phyloP scores from a whole-genome alignment of 2,113 vertebrate species.

The Opisthocomus hoazin region DNA sequence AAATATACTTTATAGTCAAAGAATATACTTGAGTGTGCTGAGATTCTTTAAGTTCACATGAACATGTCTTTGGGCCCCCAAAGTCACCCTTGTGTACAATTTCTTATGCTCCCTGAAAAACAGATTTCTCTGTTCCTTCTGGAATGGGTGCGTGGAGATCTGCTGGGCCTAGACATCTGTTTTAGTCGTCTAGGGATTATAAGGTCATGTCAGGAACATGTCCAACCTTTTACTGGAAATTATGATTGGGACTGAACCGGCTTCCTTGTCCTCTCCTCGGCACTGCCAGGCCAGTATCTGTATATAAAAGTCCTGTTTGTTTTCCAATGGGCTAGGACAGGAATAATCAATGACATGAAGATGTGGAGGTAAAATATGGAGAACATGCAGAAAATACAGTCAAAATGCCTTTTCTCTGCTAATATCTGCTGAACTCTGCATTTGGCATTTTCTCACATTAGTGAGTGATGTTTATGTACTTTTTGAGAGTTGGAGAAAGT shows the following conservation, averaged over 20 bases:
- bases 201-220: conserved; percentile 33
- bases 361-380: neutral
- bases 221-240: conserved; percentile 30
- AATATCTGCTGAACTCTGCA: neutral
- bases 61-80: neutral
- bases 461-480: neutral
- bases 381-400: neutral
- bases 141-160: neutral
- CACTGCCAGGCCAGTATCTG: neutral
- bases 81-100: neutral
- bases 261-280: neutral
- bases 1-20: neutral
- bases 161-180: conserved; percentile 30
- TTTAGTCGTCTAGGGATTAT: conserved; percentile 35
- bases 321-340: neutral
- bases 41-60: neutral
- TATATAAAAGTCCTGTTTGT: neutral
- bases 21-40: neutral
- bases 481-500: neutral
- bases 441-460: neutral
- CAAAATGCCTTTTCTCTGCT: neutral
- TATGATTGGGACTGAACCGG: neutral
- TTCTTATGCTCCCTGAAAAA: neutral
- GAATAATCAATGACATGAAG: neutral
- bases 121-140: neutral